Percentiles rank a stretch among this genome's conserved stretches.
These are phyloP conservation scores for Actenoides lindsayi DNA, from an alignment of 2,113 vertebrate species.

Conservation along the genomic window DNA sequence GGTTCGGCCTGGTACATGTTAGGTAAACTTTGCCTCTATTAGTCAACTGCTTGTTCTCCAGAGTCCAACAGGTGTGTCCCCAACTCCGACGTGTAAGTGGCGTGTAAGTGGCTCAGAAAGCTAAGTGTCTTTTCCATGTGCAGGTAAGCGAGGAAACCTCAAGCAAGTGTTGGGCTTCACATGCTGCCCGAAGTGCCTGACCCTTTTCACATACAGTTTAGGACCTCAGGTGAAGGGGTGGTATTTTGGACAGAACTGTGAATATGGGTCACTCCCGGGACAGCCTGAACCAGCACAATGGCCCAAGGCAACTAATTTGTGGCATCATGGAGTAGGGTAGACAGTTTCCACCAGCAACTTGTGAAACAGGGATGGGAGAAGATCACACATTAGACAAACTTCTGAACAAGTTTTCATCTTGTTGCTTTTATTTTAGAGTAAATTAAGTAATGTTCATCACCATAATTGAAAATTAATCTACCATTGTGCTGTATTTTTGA, in stretches of 20 bases:
- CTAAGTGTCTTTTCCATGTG: neutral
- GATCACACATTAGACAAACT: neutral
- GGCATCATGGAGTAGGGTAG: neutral
- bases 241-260: neutral
- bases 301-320: neutral
- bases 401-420: neutral
- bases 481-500: neutral
- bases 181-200: neutral
- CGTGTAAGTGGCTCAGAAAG: neutral
- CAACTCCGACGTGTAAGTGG: neutral
- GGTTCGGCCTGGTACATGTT: neutral
- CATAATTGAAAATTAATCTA: neutral
- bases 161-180: neutral
- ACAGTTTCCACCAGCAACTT: neutral
- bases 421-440: neutral
- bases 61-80: neutral
- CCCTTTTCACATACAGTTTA: neutral
- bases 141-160: neutral
- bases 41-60: neutral
- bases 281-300: neutral
- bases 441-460: neutral
- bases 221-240: neutral
- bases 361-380: neutral
- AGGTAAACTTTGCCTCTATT: neutral
- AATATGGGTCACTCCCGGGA: neutral